A percentile compares a stretch with the other conserved stretches of the same genome.
Evolutionary conservation across 2,888 invertebrate species (phyloP).

Genomic region (Parnassius glacialis): DNA sequence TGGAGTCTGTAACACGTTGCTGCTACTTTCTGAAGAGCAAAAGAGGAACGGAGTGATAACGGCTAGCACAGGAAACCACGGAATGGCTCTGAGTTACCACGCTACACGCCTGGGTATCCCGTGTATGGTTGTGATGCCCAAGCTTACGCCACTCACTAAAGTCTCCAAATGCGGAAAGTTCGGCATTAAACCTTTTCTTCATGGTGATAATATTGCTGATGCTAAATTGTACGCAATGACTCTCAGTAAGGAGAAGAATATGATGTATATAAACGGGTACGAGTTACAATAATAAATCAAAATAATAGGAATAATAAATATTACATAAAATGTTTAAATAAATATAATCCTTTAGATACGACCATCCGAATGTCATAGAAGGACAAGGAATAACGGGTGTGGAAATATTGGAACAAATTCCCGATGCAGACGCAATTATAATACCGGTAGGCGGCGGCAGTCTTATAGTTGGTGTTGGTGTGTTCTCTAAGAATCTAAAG

Average conservation of each 20-base stretch:
- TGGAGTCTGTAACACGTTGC: conserved; percentile 91
- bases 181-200: conserved; percentile 89
- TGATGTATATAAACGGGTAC: conserved; percentile 93
- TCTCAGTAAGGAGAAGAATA: conserved; percentile 84
- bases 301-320: conserved; percentile 8
- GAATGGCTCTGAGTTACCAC: conserved; percentile 88
- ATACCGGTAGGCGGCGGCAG: conserved; percentile 97
- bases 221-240: conserved; percentile 88
- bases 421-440: conserved; percentile 91
- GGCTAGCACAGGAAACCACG: conserved; percentile 96
- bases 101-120: conserved; percentile 82
- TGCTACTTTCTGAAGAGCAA: conserved; percentile 87
- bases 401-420: conserved; percentile 94
- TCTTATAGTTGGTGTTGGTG: conserved; percentile 89
- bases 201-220: conserved; percentile 89
- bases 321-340: neutral
- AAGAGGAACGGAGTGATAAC: conserved; percentile 90
- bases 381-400: conserved; percentile 97
- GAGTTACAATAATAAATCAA: conserved; percentile 28
- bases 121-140: conserved; percentile 90
- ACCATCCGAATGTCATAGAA: conserved; percentile 95
- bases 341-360: conserved; percentile 82
- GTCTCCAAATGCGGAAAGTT: conserved; percentile 89
- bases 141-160: conserved; percentile 94
- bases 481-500: conserved; percentile 91